Evolutionary conservation across 2,113 vertebrate genomes (phyloP).

Genomic region (Podarcis raffonei): DNA sequence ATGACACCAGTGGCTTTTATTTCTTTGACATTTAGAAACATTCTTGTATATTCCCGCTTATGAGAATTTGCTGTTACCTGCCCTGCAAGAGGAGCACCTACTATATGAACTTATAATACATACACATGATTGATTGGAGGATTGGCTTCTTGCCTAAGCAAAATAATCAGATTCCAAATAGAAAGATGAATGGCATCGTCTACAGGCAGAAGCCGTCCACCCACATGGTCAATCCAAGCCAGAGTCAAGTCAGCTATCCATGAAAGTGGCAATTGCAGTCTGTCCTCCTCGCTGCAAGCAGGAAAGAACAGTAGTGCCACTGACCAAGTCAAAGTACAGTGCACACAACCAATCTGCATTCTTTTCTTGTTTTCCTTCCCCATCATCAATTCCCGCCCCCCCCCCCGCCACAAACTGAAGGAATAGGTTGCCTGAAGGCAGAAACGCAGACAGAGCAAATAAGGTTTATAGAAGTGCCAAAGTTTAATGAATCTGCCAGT

Average conservation of each 20-base stretch:
- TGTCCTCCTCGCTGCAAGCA: background rate
- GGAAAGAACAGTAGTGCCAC: background rate
- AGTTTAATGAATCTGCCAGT: background rate
- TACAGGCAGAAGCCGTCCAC: background rate
- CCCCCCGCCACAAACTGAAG: background rate
- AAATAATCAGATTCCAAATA: background rate
- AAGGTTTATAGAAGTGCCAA: background rate
- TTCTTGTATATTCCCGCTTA: background rate
- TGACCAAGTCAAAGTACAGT: background rate
- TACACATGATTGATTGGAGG: background rate
- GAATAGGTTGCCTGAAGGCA: constrained; percentile 2
- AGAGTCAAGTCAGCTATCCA: background rate
- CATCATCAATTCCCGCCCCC: background rate
- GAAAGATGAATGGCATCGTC: background rate
- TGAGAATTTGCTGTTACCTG: background rate
- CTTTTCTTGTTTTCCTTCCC: constrained; percentile 1
- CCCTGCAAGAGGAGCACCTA: background rate
- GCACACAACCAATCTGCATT: background rate
- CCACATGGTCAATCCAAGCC: background rate
- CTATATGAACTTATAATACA: background rate
- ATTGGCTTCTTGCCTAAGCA: background rate
- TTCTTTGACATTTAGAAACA: background rate
- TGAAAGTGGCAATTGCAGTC: background rate
- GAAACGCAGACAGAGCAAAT: background rate
- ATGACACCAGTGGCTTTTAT: background rate